Base-by-base conservation (phyloP, 2,113 vertebrate species). In the Ivindomyrus marchei region DNA sequence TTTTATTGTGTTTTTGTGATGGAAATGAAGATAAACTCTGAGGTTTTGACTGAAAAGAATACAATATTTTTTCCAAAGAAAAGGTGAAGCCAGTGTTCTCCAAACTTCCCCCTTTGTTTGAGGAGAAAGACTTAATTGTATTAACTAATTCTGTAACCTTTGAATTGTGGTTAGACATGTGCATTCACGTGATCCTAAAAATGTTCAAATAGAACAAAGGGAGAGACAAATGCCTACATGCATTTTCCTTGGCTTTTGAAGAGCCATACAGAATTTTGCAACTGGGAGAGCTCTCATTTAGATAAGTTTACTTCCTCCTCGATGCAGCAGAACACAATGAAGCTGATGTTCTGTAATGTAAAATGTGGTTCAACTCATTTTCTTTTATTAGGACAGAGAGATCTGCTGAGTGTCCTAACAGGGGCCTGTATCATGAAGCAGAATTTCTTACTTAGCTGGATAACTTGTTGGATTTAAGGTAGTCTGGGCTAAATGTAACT, bases 161-260 rank as follows among this genome's bases (percentile, higher is more conserved):
- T 94, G 93, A 90, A 94, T 94, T 93, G 93, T 42, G 84, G 21
- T 85, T 21, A 94, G n/a, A n/a, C 58, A n/a, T 92, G 70, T 93
- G 92, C 89, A 52, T 56, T 90, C 39, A 39, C 3, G 13, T 11
- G 4, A 77, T 39, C 31, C 70, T 17, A 77, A 66, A n/a, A 31
- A 66, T 31, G n/a, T 66, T 31, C 27, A 24, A 50, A 36, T 19
- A 52, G 2, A 52, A 36, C 50, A 87, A 31, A 39, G 4, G 9
- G 52, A 88, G 17, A 58, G 52, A 13, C 49, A 27, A 36, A 56
- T 58, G 15, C 27, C 19, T 9, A 56, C 11, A 42, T 21, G 3
- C 4, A 15, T n/a, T 13, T 88, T 49, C 45, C 56, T 27, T 49
- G 89, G 58, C 15, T 52, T 62, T 46, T 31, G 36, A 70, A 84